Evolutionary conservation across 2,113 vertebrate species (phyloP), one percentile per base, ranked within the genome.

Genomic region (Oncorhynchus kisutch): DNA sequence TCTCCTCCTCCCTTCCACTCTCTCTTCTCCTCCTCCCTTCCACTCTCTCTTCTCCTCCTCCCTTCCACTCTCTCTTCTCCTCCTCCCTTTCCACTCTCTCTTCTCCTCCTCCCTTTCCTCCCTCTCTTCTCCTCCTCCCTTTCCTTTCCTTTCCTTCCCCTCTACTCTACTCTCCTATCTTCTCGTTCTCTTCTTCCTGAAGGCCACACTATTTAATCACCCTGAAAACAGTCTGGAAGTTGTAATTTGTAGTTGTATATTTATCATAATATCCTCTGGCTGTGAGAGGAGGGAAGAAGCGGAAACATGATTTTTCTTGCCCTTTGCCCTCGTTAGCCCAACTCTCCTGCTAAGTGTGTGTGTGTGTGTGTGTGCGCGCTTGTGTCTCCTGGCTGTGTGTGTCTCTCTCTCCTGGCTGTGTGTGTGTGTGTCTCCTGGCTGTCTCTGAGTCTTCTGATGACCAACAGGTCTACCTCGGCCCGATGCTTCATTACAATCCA

Each of bases 401-500:
- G 48, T n/a, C n/a, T n/a, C n/a, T n/a, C n/a, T n/a, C n/a, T 51
- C 34, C 75, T n/a, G 68, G 82, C 90, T 34, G 31, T 34, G 31
- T 29, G n/a, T n/a, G 48, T 13, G 48, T 9, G 48, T 51, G 9
- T 51, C 13, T 51, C 34, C 75, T n/a, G 68, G 82, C 90, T 86
- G 86, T 84, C 86, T 79, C 83, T 79, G 84, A 82, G 67, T 88
- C 83, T 89, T 84, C 90, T 88, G 90, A 91, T 93, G 92, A 93
- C 81, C 78, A 91, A 89, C 84, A 90, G 89, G 82, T 51, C 86
- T 90, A 93, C 92, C 91, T 92, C 88, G 79, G 70, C 80, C 86
- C 51, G 86, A 85, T 90, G 89, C 90, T 92, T 94, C 91, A 93
- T 94, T 93, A 92, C 91, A 92, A 93, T 92, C 92, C 91, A 93